A percentile compares a stretch with the other conserved stretches of the same genome.
phyloP scores from a whole-genome alignment of 2,888 invertebrate genomes.

The Tenthredo livida region DNA sequence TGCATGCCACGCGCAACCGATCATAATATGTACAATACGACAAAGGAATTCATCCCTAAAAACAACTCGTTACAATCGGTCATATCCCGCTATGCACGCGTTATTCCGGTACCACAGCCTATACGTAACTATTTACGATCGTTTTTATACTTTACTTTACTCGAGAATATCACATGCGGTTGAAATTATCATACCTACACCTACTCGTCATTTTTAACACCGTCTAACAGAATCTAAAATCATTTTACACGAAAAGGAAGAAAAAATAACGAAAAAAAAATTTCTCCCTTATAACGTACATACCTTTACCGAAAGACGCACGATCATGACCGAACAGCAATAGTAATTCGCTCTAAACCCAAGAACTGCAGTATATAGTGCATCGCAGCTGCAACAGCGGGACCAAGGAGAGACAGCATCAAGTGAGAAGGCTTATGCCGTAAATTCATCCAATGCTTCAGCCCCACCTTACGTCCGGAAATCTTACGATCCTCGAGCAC shows the following conservation, averaged over 20 bases:
- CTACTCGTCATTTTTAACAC: not conserved
- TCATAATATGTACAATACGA: not conserved
- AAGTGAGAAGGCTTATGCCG: slow-evolving; percentile 15
- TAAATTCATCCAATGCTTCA: slow-evolving; percentile 48
- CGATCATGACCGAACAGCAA: not conserved
- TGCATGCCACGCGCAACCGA: slow-evolving; percentile 33
- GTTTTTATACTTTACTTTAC: slow-evolving; percentile 8
- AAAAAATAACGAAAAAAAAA: not conserved
- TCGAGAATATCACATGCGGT: not conserved
- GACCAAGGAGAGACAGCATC: not conserved
- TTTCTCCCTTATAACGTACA: not conserved
- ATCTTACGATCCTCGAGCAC: slow-evolving; percentile 64
- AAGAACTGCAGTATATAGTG: too few species aligned
- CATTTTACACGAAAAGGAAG: not conserved
- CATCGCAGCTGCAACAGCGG: not conserved
- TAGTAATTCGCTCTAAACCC: not conserved
- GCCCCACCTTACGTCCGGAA: slow-evolving; percentile 35
- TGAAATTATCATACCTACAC: not conserved
- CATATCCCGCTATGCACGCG: slow-evolving; percentile 23
- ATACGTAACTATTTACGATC: slow-evolving; percentile 33
- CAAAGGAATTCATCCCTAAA: slow-evolving; percentile 35
- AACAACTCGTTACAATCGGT: slow-evolving; percentile 30
- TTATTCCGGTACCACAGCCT: not conserved
- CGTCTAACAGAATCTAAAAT: not conserved
- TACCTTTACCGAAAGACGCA: not conserved